These are phyloP conservation scores for Corvus hawaiiensis DNA, from an alignment of 2,113 vertebrate species.

Conservation along the genomic window DNA sequence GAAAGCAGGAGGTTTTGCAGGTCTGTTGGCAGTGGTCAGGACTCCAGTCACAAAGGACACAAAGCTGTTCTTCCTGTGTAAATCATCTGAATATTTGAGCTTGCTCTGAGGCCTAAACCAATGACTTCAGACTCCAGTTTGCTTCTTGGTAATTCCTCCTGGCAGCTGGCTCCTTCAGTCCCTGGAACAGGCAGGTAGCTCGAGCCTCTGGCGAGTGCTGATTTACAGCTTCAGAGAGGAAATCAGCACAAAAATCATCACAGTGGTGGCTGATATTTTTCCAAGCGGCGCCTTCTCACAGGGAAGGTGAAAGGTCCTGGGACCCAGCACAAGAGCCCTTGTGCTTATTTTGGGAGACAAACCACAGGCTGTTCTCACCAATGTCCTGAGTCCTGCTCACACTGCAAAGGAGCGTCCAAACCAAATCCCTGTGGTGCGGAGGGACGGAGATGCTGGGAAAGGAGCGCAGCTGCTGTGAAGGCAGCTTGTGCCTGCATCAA, in stretches of 20 bases:
- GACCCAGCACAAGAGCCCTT: background rate
- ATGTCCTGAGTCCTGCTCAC: background rate
- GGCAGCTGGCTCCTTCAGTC: conserved; percentile 31
- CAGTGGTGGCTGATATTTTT: background rate
- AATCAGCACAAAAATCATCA: conserved; percentile 13
- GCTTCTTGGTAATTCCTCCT: background rate
- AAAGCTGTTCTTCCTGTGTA: background rate
- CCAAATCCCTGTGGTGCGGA: fast-evolving
- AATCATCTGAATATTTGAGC: background rate
- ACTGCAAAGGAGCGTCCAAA: background rate
- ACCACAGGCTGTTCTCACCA: background rate
- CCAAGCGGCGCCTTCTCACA: background rate
- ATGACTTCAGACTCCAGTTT: background rate
- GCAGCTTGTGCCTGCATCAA: fast-evolving
- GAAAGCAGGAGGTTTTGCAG: background rate
- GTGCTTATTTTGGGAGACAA: background rate
- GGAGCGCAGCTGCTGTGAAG: fast-evolving
- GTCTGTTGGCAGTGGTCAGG: background rate
- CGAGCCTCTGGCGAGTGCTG: background rate
- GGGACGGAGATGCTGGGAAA: background rate
- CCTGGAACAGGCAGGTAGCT: background rate
- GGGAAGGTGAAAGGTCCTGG: background rate
- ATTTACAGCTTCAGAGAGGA: background rate
- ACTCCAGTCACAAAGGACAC: background rate
- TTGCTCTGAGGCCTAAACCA: background rate